Evolutionary conservation across 2,797 vertebrate species (phyloP).

Genomic region (Syndactyla subalaris): DNA sequence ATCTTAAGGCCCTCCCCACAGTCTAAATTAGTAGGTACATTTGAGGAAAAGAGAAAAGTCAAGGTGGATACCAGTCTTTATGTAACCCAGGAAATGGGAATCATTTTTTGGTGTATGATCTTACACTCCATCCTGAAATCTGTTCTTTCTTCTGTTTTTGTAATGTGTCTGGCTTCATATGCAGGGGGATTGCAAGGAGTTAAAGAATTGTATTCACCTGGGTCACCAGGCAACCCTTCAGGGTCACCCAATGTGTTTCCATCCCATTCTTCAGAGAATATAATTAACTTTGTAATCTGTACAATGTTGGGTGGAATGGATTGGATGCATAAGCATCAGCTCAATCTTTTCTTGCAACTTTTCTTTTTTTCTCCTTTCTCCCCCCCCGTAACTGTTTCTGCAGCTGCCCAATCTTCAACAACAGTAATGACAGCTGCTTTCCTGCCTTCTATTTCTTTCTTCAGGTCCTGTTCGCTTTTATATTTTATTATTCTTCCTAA

Average conservation of each 20-base stretch:
- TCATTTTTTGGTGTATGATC: neutral
- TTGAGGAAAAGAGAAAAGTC: no score
- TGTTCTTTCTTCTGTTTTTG: neutral
- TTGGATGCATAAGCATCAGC: neutral
- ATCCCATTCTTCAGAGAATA: neutral
- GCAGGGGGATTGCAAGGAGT: neutral
- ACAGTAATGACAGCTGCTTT: neutral
- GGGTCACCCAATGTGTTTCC: neutral
- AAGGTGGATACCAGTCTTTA: no score
- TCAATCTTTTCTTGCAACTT: neutral
- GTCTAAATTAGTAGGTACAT: no score
- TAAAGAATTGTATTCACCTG: neutral
- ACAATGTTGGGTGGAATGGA: neutral
- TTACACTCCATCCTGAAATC: neutral
- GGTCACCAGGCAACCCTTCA: no score
- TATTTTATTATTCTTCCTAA: neutral
- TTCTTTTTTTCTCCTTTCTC: neutral
- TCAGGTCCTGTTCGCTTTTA: neutral
- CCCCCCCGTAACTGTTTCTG: neutral
- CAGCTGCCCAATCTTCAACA: neutral
- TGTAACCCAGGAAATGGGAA: neutral
- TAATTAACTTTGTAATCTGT: neutral
- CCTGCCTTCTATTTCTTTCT: neutral
- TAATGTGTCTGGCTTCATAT: neutral
- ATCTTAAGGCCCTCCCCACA: no score